Base-by-base conservation (phyloP, 2,888 invertebrate genomes). In the Stenodera caucasica region DNA sequence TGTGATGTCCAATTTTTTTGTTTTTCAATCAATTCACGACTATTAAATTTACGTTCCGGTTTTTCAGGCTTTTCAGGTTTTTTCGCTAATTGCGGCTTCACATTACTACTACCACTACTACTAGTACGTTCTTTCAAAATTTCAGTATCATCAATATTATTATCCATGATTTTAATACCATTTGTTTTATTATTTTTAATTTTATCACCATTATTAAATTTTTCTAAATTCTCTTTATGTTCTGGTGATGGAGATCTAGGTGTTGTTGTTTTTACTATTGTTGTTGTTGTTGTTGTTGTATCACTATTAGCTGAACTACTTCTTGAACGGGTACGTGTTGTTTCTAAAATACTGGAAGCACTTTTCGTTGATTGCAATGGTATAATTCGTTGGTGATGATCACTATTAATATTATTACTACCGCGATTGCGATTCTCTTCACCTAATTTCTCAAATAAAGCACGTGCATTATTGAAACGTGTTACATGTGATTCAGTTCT, bases 1-100 rank as follows among this genome's bases (percentile, higher is more conserved):
- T 93, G 94, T 63, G 92, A 91, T 30, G 94, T 94, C 94, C 94
- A 95, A 81, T 94, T 95, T 76, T 90, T 89, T 77, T 94, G 94
- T 74, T 94, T 92, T 80, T 93, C 94, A 69, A 94, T 94, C 57
- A 94, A 82, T 78, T 94, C 93, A 69, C 92, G 90, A 64, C 91
- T 92, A 73, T 88, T 89, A 72, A 92, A 89, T 74, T 90, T 89
- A 58, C 92, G 83, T 77, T 93, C 93, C 2, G 92, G 91, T 79
- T 92, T 92, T 73, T 92, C 92, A 4, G 80, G 79, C 65, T 86
- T 84, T 53, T 70, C 64, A 8, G 77, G 75, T 69, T 76, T 71
- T n/a, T 33, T 30, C 11, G 29, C 23, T 12, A 59, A 29, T 57
- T 55, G 56, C 55, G 68, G 63, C 65, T 65, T 64, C 8, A 53